phyloP scores from a whole-genome alignment of 2,888 invertebrate species.

The Agriopis marginaria region DNA sequence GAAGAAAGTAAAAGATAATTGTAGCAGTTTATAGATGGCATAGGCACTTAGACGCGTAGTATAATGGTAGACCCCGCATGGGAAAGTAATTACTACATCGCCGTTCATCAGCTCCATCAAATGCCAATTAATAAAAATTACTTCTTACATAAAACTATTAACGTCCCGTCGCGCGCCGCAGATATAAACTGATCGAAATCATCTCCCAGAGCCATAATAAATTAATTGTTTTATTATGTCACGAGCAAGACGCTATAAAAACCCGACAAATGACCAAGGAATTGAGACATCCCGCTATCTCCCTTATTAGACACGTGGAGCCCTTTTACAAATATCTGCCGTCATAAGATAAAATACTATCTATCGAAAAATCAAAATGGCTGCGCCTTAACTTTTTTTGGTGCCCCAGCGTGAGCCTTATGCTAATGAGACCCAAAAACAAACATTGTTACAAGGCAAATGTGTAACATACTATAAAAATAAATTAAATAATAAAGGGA shows the following conservation, averaged over 20 bases:
- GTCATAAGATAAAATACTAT: slow-evolving; percentile 71
- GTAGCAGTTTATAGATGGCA: background rate
- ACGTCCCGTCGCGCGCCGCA: slow-evolving; percentile 74
- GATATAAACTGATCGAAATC: slow-evolving; percentile 82
- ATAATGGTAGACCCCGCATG: slow-evolving; percentile 66
- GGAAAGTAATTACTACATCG: slow-evolving; percentile 60
- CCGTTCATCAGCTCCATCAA: slow-evolving; percentile 71
- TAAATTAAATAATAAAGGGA: slow-evolving; percentile 86
- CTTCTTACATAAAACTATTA: slow-evolving; percentile 81
- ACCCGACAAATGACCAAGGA: slow-evolving; percentile 79
- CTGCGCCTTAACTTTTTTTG: slow-evolving; percentile 68
- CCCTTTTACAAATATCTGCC: slow-evolving; percentile 69
- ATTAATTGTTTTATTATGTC: slow-evolving; percentile 85
- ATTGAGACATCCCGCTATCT: slow-evolving; percentile 85
- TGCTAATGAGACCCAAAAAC: slow-evolving; percentile 85
- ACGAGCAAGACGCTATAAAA: slow-evolving; percentile 76
- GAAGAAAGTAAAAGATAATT: background rate
- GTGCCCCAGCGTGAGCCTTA: slow-evolving; percentile 78
- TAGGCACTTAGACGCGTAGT: slow-evolving; percentile 39
- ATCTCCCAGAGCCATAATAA: slow-evolving; percentile 76
- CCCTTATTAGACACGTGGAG: slow-evolving; percentile 75
- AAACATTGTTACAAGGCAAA: slow-evolving; percentile 85
- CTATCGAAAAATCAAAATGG: slow-evolving; percentile 77
- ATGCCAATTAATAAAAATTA: slow-evolving; percentile 83
- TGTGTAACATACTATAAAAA: slow-evolving; percentile 86